These are phyloP conservation scores for Pharmacophagus antenor DNA, from an alignment of 2,888 invertebrate genomes.

Conservation along the genomic window DNA sequence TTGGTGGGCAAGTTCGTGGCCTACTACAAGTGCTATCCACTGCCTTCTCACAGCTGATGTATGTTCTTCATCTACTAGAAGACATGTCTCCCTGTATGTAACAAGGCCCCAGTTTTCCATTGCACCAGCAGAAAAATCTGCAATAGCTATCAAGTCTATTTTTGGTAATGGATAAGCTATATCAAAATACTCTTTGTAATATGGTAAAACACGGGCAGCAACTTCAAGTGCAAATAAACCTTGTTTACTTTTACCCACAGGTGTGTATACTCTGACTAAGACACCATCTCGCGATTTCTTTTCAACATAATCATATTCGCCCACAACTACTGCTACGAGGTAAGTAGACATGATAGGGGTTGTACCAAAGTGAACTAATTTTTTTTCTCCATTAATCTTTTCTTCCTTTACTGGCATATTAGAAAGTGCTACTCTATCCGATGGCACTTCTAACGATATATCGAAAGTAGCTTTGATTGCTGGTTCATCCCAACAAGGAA, in stretches of 20 bases:
- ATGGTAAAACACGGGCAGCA: conserved; percentile 94
- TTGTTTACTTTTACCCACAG: conserved; percentile 94
- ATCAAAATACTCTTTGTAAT: conserved; percentile 96
- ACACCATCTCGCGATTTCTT: conserved; percentile 90
- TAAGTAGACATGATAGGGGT: conserved; percentile 98
- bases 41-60: conserved; percentile 92
- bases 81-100: conserved; percentile 94
- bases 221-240: conserved; percentile 95
- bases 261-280: conserved; percentile 90
- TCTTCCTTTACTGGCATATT: conserved; percentile 90
- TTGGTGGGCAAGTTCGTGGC: conserved; percentile 97
- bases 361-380: conserved; percentile 86
- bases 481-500: conserved; percentile 99
- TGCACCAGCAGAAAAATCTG: conserved; percentile 96
- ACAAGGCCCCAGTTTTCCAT: conserved; percentile 99
- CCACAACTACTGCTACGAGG: conserved; percentile 95
- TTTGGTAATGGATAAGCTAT: conserved; percentile 97
- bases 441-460: conserved; percentile 90
- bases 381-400: conserved; percentile 67
- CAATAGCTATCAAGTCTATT: conserved; percentile 97
- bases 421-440: conserved; percentile 91
- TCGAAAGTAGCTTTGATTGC: conserved; percentile 97
- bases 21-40: conserved; percentile 92
- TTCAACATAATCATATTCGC: conserved; percentile 97
- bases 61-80: conserved; percentile 94